Conservation (phyloP, 2,888 invertebrate genomes). For the Phyto melanocephala region DNA sequence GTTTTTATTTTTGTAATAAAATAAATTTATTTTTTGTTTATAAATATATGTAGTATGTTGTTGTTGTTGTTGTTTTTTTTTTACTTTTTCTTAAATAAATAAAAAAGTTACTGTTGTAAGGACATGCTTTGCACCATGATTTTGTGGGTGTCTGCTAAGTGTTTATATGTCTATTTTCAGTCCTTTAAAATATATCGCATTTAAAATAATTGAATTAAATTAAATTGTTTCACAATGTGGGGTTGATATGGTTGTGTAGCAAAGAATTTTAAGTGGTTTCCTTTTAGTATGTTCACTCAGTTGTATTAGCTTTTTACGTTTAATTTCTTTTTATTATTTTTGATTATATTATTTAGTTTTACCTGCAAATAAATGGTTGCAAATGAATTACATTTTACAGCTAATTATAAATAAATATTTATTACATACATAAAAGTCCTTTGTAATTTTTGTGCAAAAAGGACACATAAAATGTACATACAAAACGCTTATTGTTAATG, state of each 20-base stretch:
- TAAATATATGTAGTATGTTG: neutral
- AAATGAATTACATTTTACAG: no score
- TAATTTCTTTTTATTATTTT: no score
- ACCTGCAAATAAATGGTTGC: no score
- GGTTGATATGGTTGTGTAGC: neutral
- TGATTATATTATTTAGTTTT: no score
- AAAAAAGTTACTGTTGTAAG: neutral
- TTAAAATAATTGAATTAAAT: neutral
- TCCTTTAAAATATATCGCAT: neutral
- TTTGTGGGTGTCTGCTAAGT: neutral
- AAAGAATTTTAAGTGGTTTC: neutral
- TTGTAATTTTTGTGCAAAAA: no score
- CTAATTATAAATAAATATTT: no score
- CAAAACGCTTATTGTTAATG: no score
- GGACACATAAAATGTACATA: no score
- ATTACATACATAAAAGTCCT: no score
- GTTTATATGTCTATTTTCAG: neutral
- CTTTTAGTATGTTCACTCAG: no score
- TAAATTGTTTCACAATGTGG: neutral
- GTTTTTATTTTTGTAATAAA: neutral
- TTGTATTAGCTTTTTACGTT: no score
- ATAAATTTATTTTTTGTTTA: neutral
- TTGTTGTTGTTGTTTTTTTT: neutral
- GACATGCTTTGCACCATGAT: conserved; percentile 3
- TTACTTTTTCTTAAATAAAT: neutral